phyloP scores from a whole-genome alignment of 2,113 vertebrate genomes.

The Daboia siamensis region DNA sequence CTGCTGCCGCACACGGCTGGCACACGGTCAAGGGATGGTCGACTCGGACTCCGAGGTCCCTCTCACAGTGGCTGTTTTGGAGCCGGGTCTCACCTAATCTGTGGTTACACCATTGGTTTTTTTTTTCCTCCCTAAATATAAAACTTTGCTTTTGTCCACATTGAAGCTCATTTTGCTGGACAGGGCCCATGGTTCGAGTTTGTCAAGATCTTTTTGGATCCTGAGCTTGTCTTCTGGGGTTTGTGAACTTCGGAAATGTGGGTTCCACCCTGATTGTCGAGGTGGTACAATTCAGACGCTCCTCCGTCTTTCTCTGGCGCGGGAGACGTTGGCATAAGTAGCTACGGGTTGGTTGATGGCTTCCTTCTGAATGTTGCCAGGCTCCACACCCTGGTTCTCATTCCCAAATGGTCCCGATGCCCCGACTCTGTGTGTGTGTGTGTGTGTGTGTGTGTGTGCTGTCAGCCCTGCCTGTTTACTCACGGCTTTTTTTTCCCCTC shows the following conservation, averaged over 20 bases:
- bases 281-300: neutral
- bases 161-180: too few species aligned
- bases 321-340: neutral
- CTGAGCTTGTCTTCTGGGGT: too few species aligned
- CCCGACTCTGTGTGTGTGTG: neutral
- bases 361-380: slow-evolving; percentile 2
- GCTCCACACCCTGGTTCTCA: neutral
- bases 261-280: slow-evolving; percentile 8
- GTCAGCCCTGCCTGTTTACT: slow-evolving; percentile 44
- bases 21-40: too few species aligned
- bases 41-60: too few species aligned
- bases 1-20: too few species aligned
- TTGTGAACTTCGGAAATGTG: neutral
- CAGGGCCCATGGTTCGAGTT: too few species aligned
- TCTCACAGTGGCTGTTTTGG: too few species aligned
- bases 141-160: too few species aligned
- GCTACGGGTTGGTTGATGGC: neutral
- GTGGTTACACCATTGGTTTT: too few species aligned
- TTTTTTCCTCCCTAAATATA: too few species aligned
- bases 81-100: too few species aligned
- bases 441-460: neutral
- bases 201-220: too few species aligned
- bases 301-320: neutral
- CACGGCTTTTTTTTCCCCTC: neutral
- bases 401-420: slow-evolving; percentile 8